Evolutionary conservation across 2,888 invertebrate species (phyloP).

Genomic region (Hyposoter dolosus): DNA sequence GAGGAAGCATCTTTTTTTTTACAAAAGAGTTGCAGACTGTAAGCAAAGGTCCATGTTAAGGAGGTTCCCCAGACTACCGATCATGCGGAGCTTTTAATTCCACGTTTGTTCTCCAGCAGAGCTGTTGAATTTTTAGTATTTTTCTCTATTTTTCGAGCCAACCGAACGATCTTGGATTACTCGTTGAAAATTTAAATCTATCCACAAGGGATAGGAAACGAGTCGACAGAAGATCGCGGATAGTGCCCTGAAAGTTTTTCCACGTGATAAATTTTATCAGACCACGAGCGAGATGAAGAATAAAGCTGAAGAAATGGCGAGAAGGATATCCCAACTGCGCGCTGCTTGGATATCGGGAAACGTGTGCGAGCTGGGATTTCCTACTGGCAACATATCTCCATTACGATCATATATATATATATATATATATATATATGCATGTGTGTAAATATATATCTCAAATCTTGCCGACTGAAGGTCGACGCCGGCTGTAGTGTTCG

Average conservation of each 20-base stretch:
- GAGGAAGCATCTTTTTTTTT: too few species aligned
- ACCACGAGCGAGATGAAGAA: constrained; percentile 30
- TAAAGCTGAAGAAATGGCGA: constrained; percentile 61
- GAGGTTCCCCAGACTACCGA: too few species aligned
- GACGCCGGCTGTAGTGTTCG: constrained; percentile 40
- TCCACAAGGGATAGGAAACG: not conserved
- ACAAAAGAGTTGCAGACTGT: too few species aligned
- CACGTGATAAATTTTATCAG: constrained; percentile 58
- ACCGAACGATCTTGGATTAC: constrained; percentile 6
- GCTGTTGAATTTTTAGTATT: not conserved
- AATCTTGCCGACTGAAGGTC: constrained; percentile 5
- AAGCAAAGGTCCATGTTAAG: too few species aligned
- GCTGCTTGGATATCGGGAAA: constrained; percentile 61
- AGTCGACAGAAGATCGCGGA: constrained; percentile 2
- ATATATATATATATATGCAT: constrained; percentile 22
- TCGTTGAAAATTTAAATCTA: constrained; percentile 13
- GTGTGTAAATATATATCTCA: constrained; percentile 26
- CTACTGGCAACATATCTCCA: constrained; percentile 75
- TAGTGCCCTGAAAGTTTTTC: constrained; percentile 27
- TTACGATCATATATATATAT: constrained; percentile 69
- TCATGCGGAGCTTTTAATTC: not conserved
- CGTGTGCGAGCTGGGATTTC: constrained; percentile 62
- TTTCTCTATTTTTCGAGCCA: not conserved
- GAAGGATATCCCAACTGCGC: constrained; percentile 51
- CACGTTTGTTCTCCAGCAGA: not conserved